Conservation (phyloP, 2,888 invertebrate species). For the Lagria hirta region DNA sequence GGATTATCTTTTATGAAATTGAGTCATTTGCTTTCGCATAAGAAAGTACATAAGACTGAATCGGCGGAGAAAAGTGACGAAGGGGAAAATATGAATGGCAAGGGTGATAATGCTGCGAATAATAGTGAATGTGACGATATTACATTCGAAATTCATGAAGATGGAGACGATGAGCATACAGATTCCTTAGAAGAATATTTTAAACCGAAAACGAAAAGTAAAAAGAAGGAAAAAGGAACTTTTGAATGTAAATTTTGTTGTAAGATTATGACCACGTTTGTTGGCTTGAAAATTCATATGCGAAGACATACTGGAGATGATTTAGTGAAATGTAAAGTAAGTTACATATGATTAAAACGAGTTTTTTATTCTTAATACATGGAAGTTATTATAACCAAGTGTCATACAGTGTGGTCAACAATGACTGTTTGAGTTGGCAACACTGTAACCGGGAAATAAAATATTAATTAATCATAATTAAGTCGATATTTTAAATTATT, state of each 20-base stretch:
- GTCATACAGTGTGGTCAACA: not conserved
- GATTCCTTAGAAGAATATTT: constrained; percentile 24
- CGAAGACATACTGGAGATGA: constrained; percentile 63
- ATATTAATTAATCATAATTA: not conserved
- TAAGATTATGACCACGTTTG: constrained; percentile 45
- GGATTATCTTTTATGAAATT: constrained; percentile 39
- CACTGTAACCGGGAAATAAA: too few species aligned
- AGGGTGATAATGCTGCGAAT: constrained; percentile 11
- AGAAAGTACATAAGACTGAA: constrained; percentile 34
- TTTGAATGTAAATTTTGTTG: constrained; percentile 46
- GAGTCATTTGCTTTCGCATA: constrained; percentile 37
- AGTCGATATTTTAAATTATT: not conserved
- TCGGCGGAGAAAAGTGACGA: constrained; percentile 15
- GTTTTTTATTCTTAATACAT: constrained; percentile 3
- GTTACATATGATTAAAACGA: too few species aligned
- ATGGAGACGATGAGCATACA: constrained; percentile 29
- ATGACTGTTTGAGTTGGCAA: too few species aligned
- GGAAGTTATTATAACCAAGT: too few species aligned
- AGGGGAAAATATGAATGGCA: constrained; percentile 11
- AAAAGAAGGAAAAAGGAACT: constrained; percentile 38
- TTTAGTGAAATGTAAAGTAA: constrained; percentile 44
- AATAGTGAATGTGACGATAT: constrained; percentile 16
- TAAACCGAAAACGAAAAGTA: constrained; percentile 22
- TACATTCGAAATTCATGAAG: constrained; percentile 26
- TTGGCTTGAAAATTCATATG: constrained; percentile 59